Conservation (phyloP, 2,113 vertebrate genomes). For the Grus americana region DNA sequence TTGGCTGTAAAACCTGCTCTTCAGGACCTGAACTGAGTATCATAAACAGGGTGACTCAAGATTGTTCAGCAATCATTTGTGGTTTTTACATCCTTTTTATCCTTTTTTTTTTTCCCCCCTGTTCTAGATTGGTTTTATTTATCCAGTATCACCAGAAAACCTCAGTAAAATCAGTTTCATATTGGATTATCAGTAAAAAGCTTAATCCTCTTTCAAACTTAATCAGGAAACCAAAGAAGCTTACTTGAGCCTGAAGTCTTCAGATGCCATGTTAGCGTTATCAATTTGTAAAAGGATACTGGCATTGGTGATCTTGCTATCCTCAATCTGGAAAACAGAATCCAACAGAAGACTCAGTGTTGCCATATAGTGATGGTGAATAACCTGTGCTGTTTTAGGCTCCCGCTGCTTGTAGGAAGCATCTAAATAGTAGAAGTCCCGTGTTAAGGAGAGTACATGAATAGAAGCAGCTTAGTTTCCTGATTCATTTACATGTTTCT, state of each 20-base stretch:
- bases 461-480: background rate
- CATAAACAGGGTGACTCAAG: slow-evolving; percentile 61
- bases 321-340: slow-evolving; percentile 74
- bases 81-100: slow-evolving; percentile 27
- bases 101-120: background rate
- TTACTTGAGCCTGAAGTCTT: slow-evolving; percentile 84
- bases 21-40: slow-evolving; percentile 19
- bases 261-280: slow-evolving; percentile 79
- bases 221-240: background rate
- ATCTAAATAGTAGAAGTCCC: background rate
- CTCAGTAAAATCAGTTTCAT: background rate
- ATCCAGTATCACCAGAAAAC: background rate
- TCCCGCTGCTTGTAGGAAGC: background rate
- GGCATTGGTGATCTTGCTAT: slow-evolving; percentile 75
- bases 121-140: background rate
- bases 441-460: background rate
- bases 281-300: slow-evolving; percentile 78
- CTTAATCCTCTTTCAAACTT: background rate
- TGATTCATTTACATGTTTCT: background rate
- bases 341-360: background rate
- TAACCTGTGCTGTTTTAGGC: background rate
- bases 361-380: background rate
- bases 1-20: slow-evolving; percentile 47
- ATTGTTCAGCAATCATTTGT: slow-evolving; percentile 12
- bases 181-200: background rate